These are phyloP conservation scores for Temnothorax rugatulus DNA, from an alignment of 2,888 invertebrate species.

Conservation along the genomic window DNA sequence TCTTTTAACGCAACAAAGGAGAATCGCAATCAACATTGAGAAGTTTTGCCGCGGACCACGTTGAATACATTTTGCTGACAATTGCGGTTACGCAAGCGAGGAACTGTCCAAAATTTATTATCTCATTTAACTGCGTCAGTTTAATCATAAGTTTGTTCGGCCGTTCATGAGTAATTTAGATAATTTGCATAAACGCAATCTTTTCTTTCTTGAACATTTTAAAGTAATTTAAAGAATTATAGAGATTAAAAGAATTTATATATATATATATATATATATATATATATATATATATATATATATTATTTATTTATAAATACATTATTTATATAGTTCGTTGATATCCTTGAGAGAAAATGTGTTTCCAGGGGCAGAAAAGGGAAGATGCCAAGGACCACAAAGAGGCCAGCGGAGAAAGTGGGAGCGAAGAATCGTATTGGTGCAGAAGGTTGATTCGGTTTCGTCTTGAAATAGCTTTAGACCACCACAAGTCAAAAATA, in stretches of 20 bases:
- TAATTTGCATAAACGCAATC: neutral
- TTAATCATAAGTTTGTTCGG: slow-evolving; percentile 1
- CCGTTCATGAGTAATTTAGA: neutral
- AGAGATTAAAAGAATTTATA: neutral
- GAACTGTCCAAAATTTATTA: slow-evolving; percentile 17
- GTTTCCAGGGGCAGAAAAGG: slow-evolving; percentile 26
- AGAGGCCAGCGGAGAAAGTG: slow-evolving; percentile 43
- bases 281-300: too few species aligned
- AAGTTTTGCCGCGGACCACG: neutral
- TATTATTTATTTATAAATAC: too few species aligned
- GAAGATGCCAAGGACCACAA: slow-evolving; percentile 18
- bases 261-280: neutral
- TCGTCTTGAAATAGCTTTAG: slow-evolving; percentile 77
- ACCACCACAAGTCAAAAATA: slow-evolving; percentile 78
- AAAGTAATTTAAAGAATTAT: too few species aligned
- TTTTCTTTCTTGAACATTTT: slow-evolving; percentile 7
- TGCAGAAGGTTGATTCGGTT: slow-evolving; percentile 67
- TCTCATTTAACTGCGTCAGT: neutral
- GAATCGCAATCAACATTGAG: slow-evolving; percentile 10
- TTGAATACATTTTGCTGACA: slow-evolving; percentile 14
- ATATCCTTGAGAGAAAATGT: slow-evolving; percentile 12
- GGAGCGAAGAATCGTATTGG: slow-evolving; percentile 51
- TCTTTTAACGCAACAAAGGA: neutral
- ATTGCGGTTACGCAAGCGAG: neutral
- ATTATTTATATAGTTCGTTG: neutral